phyloP scores from a whole-genome alignment of 2,113 vertebrate genomes.

The Pipa parva region DNA sequence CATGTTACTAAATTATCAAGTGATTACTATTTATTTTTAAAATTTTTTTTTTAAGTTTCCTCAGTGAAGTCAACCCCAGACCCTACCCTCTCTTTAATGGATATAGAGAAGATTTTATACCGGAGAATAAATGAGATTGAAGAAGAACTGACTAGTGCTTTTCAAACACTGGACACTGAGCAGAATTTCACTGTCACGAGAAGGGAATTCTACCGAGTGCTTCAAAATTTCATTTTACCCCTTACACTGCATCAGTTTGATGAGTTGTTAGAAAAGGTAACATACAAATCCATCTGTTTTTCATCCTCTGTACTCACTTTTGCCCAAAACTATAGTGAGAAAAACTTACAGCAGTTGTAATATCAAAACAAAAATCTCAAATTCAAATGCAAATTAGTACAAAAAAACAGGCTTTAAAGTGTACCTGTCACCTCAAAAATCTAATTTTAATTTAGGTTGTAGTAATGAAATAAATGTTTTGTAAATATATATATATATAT shows the following conservation, averaged over 20 bases:
- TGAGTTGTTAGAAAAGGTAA: constrained; percentile 52
- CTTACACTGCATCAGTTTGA: constrained; percentile 52
- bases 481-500: too few relatives aligned
- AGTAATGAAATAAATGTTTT: too few relatives aligned
- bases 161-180: constrained; percentile 48
- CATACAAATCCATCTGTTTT: too few relatives aligned
- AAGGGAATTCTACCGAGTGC: constrained; percentile 46
- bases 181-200: constrained; percentile 49
- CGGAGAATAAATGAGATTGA: constrained; percentile 49
- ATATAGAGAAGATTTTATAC: constrained; percentile 51
- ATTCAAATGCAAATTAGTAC: too few relatives aligned
- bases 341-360: too few relatives aligned
- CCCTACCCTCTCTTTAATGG: constrained; percentile 39
- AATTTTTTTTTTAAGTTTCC: constrained; percentile 25
- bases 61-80: constrained; percentile 50
- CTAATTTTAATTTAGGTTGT: too few relatives aligned
- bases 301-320: too few relatives aligned
- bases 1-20: neutral
- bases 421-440: too few relatives aligned
- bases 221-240: constrained; percentile 49
- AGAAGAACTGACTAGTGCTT: constrained; percentile 50
- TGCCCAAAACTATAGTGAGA: too few relatives aligned
- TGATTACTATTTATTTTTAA: neutral
- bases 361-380: too few relatives aligned
- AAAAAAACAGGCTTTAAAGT: too few relatives aligned